These are phyloP conservation scores for Philaethria dido DNA, from an alignment of 2,888 invertebrate species.

Conservation along the genomic window DNA sequence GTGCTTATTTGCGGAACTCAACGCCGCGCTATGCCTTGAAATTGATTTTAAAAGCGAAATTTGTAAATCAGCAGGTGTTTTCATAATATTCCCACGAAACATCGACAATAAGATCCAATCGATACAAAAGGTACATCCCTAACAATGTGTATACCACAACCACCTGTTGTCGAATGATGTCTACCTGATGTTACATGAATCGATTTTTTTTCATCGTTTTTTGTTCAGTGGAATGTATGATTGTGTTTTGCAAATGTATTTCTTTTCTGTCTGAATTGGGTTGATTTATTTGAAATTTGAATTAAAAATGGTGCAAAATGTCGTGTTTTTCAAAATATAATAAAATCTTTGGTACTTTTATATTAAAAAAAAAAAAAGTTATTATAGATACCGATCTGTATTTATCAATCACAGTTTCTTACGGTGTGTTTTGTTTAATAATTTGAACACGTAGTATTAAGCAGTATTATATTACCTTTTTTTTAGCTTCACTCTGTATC, in stretches of 20 bases:
- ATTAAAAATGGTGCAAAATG: neutral
- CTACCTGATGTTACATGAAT: conserved; percentile 11
- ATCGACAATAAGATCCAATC: conserved; percentile 9
- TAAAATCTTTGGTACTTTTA: too few relatives aligned
- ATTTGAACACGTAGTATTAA: too few relatives aligned
- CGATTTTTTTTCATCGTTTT: conserved; percentile 5
- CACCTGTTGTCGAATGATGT: conserved; percentile 18
- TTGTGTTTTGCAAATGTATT: conserved; percentile 5
- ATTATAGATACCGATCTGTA: too few relatives aligned
- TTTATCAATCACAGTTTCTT: too few relatives aligned
- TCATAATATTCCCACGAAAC: conserved; percentile 15
- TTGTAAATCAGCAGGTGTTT: conserved; percentile 16
- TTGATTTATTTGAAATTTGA: neutral
- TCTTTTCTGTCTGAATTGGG: neutral
- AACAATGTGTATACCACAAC: conserved; percentile 15
- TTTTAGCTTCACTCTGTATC: too few relatives aligned
- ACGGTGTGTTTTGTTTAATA: too few relatives aligned
- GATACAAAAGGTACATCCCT: conserved; percentile 9
- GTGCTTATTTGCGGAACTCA: too few relatives aligned
- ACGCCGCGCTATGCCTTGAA: too few relatives aligned
- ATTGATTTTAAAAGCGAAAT: conserved; percentile 10
- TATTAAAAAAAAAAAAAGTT: too few relatives aligned
- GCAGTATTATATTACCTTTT: too few relatives aligned
- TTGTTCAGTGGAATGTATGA: conserved; percentile 1
- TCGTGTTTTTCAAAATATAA: neutral